phyloP scores from a whole-genome alignment of 2,888 invertebrate species.

The Fissipunctia ypsillon region DNA sequence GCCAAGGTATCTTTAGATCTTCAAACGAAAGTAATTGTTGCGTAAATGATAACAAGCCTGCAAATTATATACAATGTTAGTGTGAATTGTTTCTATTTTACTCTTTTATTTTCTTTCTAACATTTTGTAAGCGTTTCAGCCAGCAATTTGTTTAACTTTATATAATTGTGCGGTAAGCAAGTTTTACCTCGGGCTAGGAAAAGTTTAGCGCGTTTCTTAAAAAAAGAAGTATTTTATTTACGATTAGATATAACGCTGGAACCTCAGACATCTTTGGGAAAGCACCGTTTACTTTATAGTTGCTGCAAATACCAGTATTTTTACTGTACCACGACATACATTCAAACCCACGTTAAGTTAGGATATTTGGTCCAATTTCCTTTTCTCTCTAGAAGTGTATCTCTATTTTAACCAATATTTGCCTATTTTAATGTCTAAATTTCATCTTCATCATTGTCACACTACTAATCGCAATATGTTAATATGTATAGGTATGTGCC shows the following conservation, averaged over 20 bases:
- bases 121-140: slow-evolving; percentile 27
- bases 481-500: not conserved
- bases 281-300: not conserved
- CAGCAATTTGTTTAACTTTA: slow-evolving; percentile 39
- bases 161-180: slow-evolving; percentile 38
- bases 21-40: too few relatives aligned
- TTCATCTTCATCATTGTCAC: not conserved
- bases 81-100: slow-evolving; percentile 47
- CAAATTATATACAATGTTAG: slow-evolving; percentile 43
- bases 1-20: slow-evolving; percentile 9
- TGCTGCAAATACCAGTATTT: not conserved
- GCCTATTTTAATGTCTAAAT: too few relatives aligned
- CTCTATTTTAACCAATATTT: not conserved
- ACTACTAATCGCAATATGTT: not conserved
- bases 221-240: slow-evolving; percentile 23
- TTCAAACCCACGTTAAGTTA: not conserved
- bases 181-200: slow-evolving; percentile 17
- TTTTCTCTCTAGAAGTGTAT: not conserved
- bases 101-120: slow-evolving; percentile 42
- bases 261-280: not conserved
- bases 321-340: not conserved
- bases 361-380: not conserved
- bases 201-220: slow-evolving; percentile 23
- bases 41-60: slow-evolving; percentile 45
- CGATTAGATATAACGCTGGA: not conserved